These are phyloP conservation scores for Cydia strobilella DNA, from an alignment of 1,140 invertebrate genomes.

Conservation along the genomic window DNA sequence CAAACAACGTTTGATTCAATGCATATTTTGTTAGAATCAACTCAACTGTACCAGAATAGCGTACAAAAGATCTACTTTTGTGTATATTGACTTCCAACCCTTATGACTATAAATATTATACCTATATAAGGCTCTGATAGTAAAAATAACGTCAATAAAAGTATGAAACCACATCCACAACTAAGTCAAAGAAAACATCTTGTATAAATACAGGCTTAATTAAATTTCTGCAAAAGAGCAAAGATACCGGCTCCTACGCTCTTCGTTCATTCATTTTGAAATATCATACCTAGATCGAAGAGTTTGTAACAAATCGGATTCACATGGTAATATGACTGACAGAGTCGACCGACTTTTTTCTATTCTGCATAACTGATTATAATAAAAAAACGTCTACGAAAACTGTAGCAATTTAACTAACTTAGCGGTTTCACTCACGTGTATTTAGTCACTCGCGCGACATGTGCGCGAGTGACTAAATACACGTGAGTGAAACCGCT, in stretches of 20 bases:
- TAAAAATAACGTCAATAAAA: not conserved
- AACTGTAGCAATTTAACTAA: conserved; percentile 5
- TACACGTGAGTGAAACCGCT: too few species aligned
- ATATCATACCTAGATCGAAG: not conserved
- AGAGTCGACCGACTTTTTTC: not conserved
- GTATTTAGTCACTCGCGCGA: too few species aligned
- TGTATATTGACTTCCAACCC: not conserved
- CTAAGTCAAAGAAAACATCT: not conserved
- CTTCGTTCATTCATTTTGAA: not conserved
- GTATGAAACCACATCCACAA: not conserved
- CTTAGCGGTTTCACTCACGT: too few species aligned
- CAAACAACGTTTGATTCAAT: not conserved
- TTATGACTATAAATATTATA: not conserved
- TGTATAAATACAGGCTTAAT: conserved; percentile 3
- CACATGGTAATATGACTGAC: conserved; percentile 4
- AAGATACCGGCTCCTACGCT: conserved; percentile 12
- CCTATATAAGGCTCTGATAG: not conserved
- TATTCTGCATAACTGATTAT: conserved; percentile 14
- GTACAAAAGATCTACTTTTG: not conserved
- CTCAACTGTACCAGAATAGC: not conserved
- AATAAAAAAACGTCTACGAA: not conserved
- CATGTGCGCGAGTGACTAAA: too few species aligned
- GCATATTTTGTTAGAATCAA: not conserved
- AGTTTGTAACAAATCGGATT: conserved; percentile 12
- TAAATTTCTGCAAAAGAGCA: not conserved